Evolutionary conservation across 2,113 vertebrate species (phyloP), one percentile per base, ranked within the genome.

Genomic region (Blennius ocellaris): DNA sequence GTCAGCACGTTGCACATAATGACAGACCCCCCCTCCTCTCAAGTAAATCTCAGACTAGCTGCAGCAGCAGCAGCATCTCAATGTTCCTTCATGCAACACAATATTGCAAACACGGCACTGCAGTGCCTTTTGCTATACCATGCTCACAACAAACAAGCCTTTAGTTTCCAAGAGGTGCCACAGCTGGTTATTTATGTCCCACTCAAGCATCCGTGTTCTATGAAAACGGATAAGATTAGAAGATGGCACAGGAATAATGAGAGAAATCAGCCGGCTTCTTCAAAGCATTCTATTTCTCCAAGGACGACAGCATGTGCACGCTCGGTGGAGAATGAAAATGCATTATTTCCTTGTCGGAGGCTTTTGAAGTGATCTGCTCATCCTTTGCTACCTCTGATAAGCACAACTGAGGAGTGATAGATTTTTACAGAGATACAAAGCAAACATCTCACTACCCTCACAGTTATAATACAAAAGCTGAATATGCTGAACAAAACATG

Each of bases 281-380:
- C 54, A 70, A 75, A 75, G 78, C 45, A 44, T 47, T 66, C 63
- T 53, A 76, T 73, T 65, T 77, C 76, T 75, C 83, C 60, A 78
- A 82, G 78, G 78, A 72, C 39, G 48, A 37, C 39, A 59, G 53
- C 21, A 14, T 12, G 40, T 60, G 52, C 59, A 77, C 1, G 15
- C 65, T 73, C 17, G 15, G 49, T 9, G 12, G 60, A 72, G 61
- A 80, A 58, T 43, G 62, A 71, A 84, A 86, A 78, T 64, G 38
- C 60, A 69, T 66, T 14, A 73, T 69, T 30, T 72, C 81, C 50
- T 64, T 73, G 17, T 58, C 49, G 48, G 45, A 54, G 63, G 39
- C 56, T 66, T 75, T 70, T 82, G 7, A 85, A 62, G 52, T 37
- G 21, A 73, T 0, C 43, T 21, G 59, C 21, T 21, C 51, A 40